phyloP scores from a whole-genome alignment of 2,113 vertebrate species.

The Crotalus tigris region DNA sequence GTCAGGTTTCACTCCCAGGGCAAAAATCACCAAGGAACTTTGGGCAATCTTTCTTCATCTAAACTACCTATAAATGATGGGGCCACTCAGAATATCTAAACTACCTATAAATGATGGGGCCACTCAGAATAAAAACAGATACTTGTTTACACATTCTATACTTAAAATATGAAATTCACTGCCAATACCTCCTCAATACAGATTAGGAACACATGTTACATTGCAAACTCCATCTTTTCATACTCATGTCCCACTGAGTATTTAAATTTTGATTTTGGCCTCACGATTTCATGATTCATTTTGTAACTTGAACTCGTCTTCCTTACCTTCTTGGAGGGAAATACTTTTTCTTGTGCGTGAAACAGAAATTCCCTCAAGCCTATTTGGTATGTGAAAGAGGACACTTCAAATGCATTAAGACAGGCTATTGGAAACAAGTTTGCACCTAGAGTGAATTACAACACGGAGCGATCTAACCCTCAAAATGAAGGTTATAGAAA shows the following conservation, averaged over 20 bases:
- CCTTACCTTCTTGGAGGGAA: background rate
- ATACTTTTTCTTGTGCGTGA: background rate
- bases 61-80: background rate
- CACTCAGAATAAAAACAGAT: no score
- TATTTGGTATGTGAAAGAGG: background rate
- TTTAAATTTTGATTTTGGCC: background rate
- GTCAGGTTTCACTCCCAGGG: background rate
- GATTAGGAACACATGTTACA: background rate
- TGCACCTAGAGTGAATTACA: background rate
- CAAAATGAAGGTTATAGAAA: background rate
- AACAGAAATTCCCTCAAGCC: background rate
- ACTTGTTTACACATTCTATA: no score
- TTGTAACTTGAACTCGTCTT: background rate
- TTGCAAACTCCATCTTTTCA: background rate
- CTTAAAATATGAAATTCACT: no score
- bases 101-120: background rate
- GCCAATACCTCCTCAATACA: no score
- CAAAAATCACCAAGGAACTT: background rate
- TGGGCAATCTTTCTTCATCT: background rate
- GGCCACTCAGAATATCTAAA: background rate
- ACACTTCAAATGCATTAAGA: background rate
- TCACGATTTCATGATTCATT: background rate
- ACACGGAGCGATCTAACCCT: background rate
- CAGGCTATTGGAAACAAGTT: background rate
- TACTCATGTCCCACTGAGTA: background rate